These are phyloP conservation scores for Pollenia griseotomentosa DNA, from an alignment of 2,888 invertebrate genomes.

Conservation along the genomic window DNA sequence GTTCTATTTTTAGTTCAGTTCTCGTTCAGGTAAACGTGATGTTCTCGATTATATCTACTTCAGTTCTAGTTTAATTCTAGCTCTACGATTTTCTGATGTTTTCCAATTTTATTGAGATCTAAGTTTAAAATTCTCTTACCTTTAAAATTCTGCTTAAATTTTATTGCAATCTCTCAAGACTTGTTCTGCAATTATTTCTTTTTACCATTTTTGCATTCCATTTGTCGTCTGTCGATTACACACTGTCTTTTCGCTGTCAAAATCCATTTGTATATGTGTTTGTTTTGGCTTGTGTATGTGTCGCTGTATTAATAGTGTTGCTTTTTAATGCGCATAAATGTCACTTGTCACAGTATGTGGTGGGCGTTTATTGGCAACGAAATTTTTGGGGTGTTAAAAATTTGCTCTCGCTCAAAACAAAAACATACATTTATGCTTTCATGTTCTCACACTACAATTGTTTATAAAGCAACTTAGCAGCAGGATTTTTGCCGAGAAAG, in stretches of 20 bases:
- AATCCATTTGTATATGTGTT: slow-evolving; percentile 29
- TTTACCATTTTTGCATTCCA: background rate
- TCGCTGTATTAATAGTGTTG: slow-evolving; percentile 60
- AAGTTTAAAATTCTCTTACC: no score
- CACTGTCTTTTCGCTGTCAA: slow-evolving; percentile 37
- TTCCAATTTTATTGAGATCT: no score
- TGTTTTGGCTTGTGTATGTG: background rate
- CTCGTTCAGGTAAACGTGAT: background rate
- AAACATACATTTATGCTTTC: slow-evolving; percentile 10
- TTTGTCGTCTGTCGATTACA: background rate
- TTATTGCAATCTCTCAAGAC: no score
- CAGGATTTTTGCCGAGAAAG: slow-evolving; percentile 6
- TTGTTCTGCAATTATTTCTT: background rate
- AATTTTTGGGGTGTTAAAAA: slow-evolving; percentile 37
- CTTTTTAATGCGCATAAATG: slow-evolving; percentile 73
- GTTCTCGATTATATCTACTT: background rate
- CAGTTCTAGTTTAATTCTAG: no score
- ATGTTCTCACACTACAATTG: slow-evolving; percentile 17
- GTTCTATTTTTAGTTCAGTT: slow-evolving; percentile 3
- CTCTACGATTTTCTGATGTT: no score
- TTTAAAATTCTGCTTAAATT: no score
- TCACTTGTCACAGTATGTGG: slow-evolving; percentile 73
- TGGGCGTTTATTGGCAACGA: slow-evolving; percentile 69
- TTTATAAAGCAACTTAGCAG: slow-evolving; percentile 29
- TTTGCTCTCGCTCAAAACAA: background rate